A percentile compares a stretch with the other conserved stretches of the same genome.
These are phyloP conservation scores for Sycon ciliatum DNA, from an alignment of 37 sponge, comb jelly and placozoan species.

Conservation along the genomic window DNA sequence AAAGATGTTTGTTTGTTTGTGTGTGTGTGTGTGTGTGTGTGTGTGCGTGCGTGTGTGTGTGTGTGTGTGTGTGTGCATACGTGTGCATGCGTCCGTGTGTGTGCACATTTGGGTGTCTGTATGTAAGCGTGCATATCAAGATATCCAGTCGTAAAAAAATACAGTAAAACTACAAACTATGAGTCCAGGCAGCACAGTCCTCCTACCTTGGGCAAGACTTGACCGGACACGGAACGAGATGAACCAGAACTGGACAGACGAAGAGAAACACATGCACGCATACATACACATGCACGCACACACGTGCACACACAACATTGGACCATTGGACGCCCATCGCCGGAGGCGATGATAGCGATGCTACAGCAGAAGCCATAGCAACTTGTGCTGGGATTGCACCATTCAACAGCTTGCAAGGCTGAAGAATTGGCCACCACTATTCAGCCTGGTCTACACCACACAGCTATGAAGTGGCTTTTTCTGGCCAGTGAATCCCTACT, in stretches of 20 bases:
- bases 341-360: not conserved
- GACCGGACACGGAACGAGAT: not conserved
- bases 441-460: too few relatives aligned
- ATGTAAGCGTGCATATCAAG: not conserved
- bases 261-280: not conserved
- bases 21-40: slow-evolving; percentile 5
- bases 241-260: not conserved
- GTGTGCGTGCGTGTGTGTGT: not conserved
- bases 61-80: not conserved
- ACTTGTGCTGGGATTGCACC: too few relatives aligned
- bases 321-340: not conserved
- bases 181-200: too few relatives aligned
- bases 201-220: not conserved
- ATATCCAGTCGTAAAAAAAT: not conserved
- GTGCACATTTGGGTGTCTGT: not conserved
- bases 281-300: not conserved
- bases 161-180: too few relatives aligned
- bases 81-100: not conserved
- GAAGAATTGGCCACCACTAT: too few relatives aligned
- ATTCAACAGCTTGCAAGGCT: too few relatives aligned
- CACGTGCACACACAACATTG: not conserved
- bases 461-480: too few relatives aligned
- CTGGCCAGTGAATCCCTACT: too few relatives aligned
- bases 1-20: not conserved
- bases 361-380: not conserved